These are phyloP conservation scores for Mus caroli DNA, from an alignment of 2,797 vertebrate genomes.

Conservation along the genomic window DNA sequence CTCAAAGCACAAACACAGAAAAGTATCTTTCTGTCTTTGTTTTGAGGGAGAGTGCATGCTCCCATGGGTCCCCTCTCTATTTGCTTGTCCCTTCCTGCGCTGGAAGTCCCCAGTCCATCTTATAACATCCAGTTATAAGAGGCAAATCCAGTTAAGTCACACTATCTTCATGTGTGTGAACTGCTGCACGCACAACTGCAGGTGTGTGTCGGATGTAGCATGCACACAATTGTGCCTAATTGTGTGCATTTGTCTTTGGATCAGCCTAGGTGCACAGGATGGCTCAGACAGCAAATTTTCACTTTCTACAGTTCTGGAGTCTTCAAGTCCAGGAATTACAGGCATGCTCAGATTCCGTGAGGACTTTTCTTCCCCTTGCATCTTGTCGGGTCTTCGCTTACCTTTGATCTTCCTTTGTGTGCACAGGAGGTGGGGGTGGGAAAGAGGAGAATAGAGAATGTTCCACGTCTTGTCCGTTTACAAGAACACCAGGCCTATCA, in stretches of 20 bases:
- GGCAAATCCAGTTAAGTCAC: not conserved
- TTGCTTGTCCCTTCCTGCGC: not conserved
- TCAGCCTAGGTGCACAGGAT: not conserved
- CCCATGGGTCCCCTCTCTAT: rapidly evolving
- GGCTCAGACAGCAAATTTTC: not conserved
- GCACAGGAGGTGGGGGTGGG: not conserved
- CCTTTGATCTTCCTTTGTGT: not conserved
- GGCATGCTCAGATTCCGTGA: not conserved
- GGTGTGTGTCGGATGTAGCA: not conserved
- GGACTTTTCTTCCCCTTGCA: not conserved
- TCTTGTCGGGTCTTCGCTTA: not conserved
- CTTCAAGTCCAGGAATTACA: not conserved
- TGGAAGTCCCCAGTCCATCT: not conserved
- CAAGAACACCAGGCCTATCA: not conserved
- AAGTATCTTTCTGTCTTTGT: rapidly evolving
- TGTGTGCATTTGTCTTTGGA: not conserved
- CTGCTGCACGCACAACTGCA: rapidly evolving
- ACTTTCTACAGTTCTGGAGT: not conserved
- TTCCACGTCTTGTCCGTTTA: not conserved
- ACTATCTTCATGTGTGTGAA: not conserved
- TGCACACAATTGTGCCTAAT: too few species aligned
- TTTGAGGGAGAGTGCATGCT: not conserved
- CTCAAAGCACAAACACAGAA: not conserved
- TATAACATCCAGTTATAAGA: not conserved
- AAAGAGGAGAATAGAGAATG: not conserved